Base-by-base conservation (phyloP, 2,797 vertebrate species). In the Manis pentadactyla region DNA sequence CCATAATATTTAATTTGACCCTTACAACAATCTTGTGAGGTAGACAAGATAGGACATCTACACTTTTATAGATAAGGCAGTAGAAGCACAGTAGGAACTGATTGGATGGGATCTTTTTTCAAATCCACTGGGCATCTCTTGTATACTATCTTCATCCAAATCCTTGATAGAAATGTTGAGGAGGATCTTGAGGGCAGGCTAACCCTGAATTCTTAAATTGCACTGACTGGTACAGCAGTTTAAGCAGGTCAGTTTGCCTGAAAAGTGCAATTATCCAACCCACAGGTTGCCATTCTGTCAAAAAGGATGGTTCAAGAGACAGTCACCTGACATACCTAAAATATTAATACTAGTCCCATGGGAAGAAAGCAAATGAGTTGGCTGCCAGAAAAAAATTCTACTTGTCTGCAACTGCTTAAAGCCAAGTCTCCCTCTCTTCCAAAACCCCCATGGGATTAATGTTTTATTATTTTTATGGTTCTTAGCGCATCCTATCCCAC, bases 1-100 rank as follows among this genome's bases (percentile, higher is more conserved):
- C 85, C 51, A 15, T 34, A 75, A 59, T 93, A 74, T 94, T 98
- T 92, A 59, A 93, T 95, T 85, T 94, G 77, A 96, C 73, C 59
- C 73, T 95, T 77, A 95, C 15, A 88, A n/a, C 73, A 49, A 90
- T 53, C 17, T 79, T 96, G 34, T 96, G 42, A 95, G 89, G 34
- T 94, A 90, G 59, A 78, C 59, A 93, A 96, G 46, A 91, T 87
- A 23, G 49, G 21, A 95, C 90, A 95, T 75, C 64, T 59, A 2
- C 34, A 71, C 46, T 49, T 87, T 87, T 87, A 85, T 59, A 93
- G 77, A 73, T 78, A 78, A 87, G 34, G 27, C 71, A 71, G 57
- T 57, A 57, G 53, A 83, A 83, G 59, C 42, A 1, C 1, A 88
- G 34, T 71, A 84, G 92, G 75, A 96, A 92, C 69, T 94, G 27